phyloP scores from a whole-genome alignment of 2,888 invertebrate species.

The Lagria hirta region DNA sequence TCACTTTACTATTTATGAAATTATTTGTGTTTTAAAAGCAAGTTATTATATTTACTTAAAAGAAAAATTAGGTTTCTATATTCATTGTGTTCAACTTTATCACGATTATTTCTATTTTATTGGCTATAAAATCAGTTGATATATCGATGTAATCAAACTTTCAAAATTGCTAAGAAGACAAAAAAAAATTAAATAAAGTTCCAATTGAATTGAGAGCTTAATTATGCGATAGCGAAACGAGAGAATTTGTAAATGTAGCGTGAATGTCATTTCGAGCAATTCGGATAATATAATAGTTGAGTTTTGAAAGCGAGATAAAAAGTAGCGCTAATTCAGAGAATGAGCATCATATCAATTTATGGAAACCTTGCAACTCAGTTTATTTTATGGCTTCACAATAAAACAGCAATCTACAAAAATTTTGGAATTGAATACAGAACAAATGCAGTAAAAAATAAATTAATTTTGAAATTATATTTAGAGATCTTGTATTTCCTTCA shows the following conservation, averaged over 20 bases:
- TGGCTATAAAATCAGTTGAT: no score
- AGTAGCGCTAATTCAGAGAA: constrained; percentile 23
- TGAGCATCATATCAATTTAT: constrained; percentile 25
- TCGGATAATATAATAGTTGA: constrained; percentile 24
- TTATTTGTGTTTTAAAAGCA: no score
- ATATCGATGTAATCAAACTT: no score
- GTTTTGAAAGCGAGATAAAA: constrained; percentile 21
- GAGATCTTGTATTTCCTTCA: no score
- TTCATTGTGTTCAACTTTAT: constrained; percentile 5
- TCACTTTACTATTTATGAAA: no score
- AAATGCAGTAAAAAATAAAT: constrained; percentile 24
- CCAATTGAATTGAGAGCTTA: constrained; percentile 23
- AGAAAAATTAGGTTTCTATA: no score
- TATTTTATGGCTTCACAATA: constrained; percentile 27
- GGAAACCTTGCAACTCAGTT: constrained; percentile 20
- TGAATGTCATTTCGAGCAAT: constrained; percentile 22
- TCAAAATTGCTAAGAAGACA: no score
- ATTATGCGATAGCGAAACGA: constrained; percentile 21
- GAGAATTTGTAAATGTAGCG: constrained; percentile 25
- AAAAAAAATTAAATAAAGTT: constrained; percentile 18
- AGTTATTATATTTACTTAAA: no score
- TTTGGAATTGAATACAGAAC: constrained; percentile 8
- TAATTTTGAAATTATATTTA: constrained; percentile 23
- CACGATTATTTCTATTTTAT: not conserved
- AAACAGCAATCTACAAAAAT: constrained; percentile 24